Conservation (phyloP, 1,140 invertebrate genomes). For the Asobara japonica region DNA sequence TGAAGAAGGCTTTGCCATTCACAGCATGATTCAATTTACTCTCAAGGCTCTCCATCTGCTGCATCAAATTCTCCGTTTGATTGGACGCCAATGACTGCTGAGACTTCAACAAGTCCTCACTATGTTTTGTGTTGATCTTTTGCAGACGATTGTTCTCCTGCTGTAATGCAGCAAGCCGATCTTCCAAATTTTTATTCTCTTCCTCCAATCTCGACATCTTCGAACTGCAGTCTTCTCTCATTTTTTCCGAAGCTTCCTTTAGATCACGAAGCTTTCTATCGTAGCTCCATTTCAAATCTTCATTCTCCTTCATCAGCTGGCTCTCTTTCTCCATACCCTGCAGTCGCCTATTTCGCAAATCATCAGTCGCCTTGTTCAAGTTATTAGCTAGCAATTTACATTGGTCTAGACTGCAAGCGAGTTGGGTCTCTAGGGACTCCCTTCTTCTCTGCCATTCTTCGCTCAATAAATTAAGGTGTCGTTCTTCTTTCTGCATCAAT, state of each 20-base stretch:
- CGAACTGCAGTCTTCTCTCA: slow-evolving; percentile 56
- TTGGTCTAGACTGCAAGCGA: slow-evolving; percentile 55
- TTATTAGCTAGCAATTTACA: slow-evolving; percentile 59
- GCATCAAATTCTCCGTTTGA: slow-evolving; percentile 62
- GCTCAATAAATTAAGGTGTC: slow-evolving; percentile 57
- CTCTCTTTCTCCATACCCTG: slow-evolving; percentile 61
- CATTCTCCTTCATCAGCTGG: slow-evolving; percentile 56
- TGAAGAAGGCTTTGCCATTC: slow-evolving; percentile 70
- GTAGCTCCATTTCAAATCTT: slow-evolving; percentile 59
- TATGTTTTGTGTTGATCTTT: slow-evolving; percentile 54
- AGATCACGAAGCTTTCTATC: slow-evolving; percentile 59
- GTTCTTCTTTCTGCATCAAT: slow-evolving; percentile 60
- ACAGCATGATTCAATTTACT: slow-evolving; percentile 67
- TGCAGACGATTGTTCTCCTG: slow-evolving; percentile 60
- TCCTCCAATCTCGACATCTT: slow-evolving; percentile 56
- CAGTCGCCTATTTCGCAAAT: slow-evolving; percentile 55
- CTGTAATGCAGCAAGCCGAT: slow-evolving; percentile 54
- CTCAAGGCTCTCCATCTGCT: slow-evolving; percentile 68
- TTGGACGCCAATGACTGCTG: slow-evolving; percentile 62
- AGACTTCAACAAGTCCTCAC: slow-evolving; percentile 54
- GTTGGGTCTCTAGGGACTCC: slow-evolving; percentile 58
- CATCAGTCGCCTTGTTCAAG: slow-evolving; percentile 59
- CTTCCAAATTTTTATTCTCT: slow-evolving; percentile 51
- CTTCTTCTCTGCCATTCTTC: slow-evolving; percentile 62
- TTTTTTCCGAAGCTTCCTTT: slow-evolving; percentile 49